Conservation (phyloP, 2,888 invertebrate genomes). For the Stegophylla sp. region DNA sequence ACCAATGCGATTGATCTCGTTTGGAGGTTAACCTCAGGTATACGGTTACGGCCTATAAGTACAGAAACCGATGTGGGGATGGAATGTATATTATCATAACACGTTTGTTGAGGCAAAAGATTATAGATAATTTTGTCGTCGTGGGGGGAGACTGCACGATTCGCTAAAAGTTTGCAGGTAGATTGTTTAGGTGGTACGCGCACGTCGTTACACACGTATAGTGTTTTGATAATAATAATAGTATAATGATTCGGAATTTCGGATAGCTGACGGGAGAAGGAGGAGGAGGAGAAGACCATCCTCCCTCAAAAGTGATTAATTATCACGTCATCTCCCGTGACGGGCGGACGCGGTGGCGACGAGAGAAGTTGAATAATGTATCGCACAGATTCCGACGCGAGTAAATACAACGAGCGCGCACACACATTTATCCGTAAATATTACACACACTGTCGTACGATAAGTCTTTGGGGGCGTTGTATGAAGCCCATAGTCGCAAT, state of each 20-base stretch:
- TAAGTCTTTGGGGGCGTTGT: not conserved
- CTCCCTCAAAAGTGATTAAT: slow-evolving; percentile 32
- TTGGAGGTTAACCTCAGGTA: too few species aligned
- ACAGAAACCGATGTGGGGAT: too few species aligned
- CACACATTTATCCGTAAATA: not conserved
- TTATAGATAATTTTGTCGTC: not conserved
- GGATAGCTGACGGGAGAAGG: not conserved
- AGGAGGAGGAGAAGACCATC: not conserved
- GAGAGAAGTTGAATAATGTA: slow-evolving; percentile 49
- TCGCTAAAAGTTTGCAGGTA: slow-evolving; percentile 26
- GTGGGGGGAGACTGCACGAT: not conserved
- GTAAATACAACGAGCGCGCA: not conserved
- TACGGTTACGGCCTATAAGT: too few species aligned
- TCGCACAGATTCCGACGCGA: slow-evolving; percentile 14
- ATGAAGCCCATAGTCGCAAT: too few species aligned
- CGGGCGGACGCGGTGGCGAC: not conserved
- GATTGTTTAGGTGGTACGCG: not conserved
- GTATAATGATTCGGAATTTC: slow-evolving; percentile 21
- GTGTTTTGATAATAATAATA: slow-evolving; percentile 20
- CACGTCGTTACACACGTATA: not conserved
- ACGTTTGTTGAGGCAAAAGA: too few species aligned
- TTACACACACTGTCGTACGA: too few species aligned
- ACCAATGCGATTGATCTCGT: too few species aligned
- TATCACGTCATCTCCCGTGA: not conserved
- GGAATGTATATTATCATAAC: too few species aligned